Percentiles rank a stretch among this genome's conserved stretches.
These are phyloP conservation scores for Ahaetulla prasina DNA, from an alignment of 2,113 vertebrate species.

Conservation along the genomic window DNA sequence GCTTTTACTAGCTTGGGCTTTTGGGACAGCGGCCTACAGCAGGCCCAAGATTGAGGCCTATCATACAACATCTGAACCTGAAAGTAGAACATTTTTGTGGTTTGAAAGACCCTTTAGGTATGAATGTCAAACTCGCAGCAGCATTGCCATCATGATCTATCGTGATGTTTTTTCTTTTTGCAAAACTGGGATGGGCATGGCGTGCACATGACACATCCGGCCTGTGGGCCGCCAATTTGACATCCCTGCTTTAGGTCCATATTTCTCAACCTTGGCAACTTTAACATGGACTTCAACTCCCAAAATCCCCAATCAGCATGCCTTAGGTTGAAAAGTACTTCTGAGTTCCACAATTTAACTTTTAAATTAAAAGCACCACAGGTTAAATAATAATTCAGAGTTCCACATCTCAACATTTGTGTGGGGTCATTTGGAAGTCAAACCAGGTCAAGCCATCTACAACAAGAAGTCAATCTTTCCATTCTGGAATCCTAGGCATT, in stretches of 20 bases:
- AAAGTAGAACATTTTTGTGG: background rate
- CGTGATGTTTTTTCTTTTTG: too few relatives aligned
- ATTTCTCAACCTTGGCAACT: background rate
- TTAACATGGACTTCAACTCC: background rate
- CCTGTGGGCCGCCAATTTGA: too few relatives aligned
- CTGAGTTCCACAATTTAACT: constrained; percentile 8
- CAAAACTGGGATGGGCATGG: too few relatives aligned
- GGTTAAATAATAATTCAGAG: background rate
- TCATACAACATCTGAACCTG: background rate
- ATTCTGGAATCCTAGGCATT: constrained; percentile 13
- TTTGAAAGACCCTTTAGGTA: background rate
- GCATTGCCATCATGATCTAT: too few relatives aligned
- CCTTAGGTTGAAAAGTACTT: background rate
- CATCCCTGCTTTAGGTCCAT: background rate
- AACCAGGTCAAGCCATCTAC: constrained; percentile 23
- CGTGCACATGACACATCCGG: background rate
- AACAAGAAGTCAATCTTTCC: constrained; percentile 38
- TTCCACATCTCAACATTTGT: constrained; percentile 28
- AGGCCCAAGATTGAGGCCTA: background rate
- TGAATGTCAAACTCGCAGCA: too few relatives aligned
- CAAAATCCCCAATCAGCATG: background rate
- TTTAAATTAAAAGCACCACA: background rate
- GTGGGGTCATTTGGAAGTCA: constrained; percentile 38
- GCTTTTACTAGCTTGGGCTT: background rate
- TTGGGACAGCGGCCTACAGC: background rate